Percentiles rank a stretch among this genome's conserved stretches.
Evolutionary conservation across 2,888 invertebrate species (phyloP).

Genomic region (Apotomis capreana): DNA sequence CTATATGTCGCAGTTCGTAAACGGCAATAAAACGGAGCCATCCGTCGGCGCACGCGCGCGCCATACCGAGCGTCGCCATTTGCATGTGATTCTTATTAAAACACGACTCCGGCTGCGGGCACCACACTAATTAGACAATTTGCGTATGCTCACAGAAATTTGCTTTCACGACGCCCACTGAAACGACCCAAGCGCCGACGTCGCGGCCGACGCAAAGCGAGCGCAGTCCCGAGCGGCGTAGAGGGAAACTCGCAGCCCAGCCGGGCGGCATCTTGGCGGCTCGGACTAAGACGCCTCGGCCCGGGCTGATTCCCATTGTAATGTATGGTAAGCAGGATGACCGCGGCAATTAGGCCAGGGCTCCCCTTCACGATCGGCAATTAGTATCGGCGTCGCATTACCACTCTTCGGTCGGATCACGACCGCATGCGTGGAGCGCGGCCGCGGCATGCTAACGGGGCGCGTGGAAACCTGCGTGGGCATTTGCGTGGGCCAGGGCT

Average conservation of each 20-base stretch:
- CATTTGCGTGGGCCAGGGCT: conserved; percentile 38
- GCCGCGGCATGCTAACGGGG: conserved; percentile 56
- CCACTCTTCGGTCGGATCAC: conserved; percentile 65
- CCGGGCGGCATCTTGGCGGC: conserved; percentile 52
- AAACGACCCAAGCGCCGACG: conserved; percentile 40
- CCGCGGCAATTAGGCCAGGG: conserved; percentile 73
- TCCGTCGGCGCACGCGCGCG: conserved; percentile 49
- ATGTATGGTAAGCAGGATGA: conserved; percentile 76
- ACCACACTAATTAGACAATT: conserved; percentile 77
- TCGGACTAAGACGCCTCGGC: conserved; percentile 65
- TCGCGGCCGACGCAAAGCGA: conserved; percentile 35
- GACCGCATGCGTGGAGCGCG: conserved; percentile 61
- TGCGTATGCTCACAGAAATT: conserved; percentile 64
- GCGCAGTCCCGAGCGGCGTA: conserved; percentile 40
- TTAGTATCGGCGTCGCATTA: conserved; percentile 67
- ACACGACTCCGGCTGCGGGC: conserved; percentile 58
- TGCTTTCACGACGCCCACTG: conserved; percentile 40
- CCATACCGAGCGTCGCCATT: conserved; percentile 60
- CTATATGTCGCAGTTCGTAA: conserved; percentile 51
- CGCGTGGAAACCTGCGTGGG: conserved; percentile 38
- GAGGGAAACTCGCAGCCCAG: conserved; percentile 48
- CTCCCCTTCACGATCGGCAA: conserved; percentile 62
- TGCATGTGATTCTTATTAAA: conserved; percentile 68
- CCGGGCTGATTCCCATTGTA: conserved; percentile 74
- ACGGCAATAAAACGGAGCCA: conserved; percentile 52